Base-by-base conservation (phyloP, 2,888 invertebrate species). In the Lasioglossum villosulum region DNA sequence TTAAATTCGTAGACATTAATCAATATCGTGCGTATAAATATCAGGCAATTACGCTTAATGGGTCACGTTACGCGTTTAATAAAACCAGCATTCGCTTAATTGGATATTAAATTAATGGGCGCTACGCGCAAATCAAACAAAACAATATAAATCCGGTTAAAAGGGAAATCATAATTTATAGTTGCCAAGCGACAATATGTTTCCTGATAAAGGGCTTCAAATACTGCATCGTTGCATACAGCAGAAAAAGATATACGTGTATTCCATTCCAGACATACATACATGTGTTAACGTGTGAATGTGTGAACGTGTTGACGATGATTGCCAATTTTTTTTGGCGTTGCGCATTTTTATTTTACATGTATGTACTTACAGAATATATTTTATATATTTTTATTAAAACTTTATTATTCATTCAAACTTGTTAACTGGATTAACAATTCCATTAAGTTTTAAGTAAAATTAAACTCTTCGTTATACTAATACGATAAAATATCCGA, bases 31-130 rank as follows among this genome's bases (percentile, higher is more conserved):
- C 68, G 79, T 82, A 87, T 86, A 86, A 89, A 89, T 89, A 80
- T 75, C 77, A 68, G 48, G 86, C 84, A 80, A 83, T 90, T 88
- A 80, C 82, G 83, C 80, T 85, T 89, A 90, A 90, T 83, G 84
- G 83, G 82, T 83, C 78, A 83, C 86, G 83, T 85, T 87, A 83
- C 76, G 48, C 82, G 79, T 84, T 89, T 88, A 90, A 89, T 86
- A 89, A 89, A 88, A 89, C 83, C 88, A 70, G 86, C 74, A 78
- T 75, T 83, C 82, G 82, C 84, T 89, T 90, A 89, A 90, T 89
- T 90, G 88, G 88, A 90, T 87, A 90, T 87, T 83, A 87, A 87
- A 90, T 90, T 89, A 90, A 90, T 88, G 86, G 82, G 83, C 75
- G 82, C 45, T 88, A 88, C 90, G 89, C 78, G 88, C 81, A 82